Percentiles rank a stretch among this genome's conserved stretches.
Conservation (phyloP, 2,797 vertebrate species). For the Sebastes miniatus region DNA sequence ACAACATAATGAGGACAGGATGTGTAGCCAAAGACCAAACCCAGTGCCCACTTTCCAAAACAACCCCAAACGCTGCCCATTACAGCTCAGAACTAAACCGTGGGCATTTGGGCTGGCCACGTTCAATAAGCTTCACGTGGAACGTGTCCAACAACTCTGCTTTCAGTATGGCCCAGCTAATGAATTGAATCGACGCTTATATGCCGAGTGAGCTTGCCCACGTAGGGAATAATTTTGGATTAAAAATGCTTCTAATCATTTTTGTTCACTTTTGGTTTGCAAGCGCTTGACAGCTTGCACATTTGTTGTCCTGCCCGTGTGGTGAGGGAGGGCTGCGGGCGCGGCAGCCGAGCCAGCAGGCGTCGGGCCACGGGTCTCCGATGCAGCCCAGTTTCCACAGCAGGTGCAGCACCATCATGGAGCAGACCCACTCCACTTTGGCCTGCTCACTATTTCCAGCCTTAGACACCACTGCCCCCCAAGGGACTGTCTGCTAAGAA, state of each 20-base stretch:
- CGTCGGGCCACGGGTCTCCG: constrained; percentile 34
- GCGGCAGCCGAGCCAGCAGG: constrained; percentile 35
- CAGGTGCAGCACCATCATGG: constrained; percentile 64
- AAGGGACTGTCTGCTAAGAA: constrained; percentile 52
- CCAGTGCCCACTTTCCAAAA: constrained; percentile 59
- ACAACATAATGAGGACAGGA: constrained; percentile 45
- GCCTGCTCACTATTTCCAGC: constrained; percentile 62
- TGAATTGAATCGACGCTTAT: constrained; percentile 9
- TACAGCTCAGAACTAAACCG: constrained; percentile 30
- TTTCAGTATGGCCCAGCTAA: constrained; percentile 32
- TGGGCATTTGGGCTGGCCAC: constrained; percentile 3
- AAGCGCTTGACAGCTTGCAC: constrained; percentile 36
- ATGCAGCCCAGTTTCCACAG: constrained; percentile 69
- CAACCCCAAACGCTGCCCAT: constrained; percentile 37
- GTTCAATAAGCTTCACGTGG: constrained; percentile 7
- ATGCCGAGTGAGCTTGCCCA: constrained; percentile 11
- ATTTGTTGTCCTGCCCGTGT: constrained; percentile 30
- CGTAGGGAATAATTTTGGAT: constrained; percentile 18
- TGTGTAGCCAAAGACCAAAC: constrained; percentile 52
- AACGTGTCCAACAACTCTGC: constrained; percentile 28
- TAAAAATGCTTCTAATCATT: constrained; percentile 30
- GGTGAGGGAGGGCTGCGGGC: constrained; percentile 18
- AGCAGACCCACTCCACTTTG: constrained; percentile 40
- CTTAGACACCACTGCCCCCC: constrained; percentile 24
- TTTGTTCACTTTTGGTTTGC: constrained; percentile 22